Conservation (phyloP, 2,113 vertebrate species). For the Ranitomeya variabilis region DNA sequence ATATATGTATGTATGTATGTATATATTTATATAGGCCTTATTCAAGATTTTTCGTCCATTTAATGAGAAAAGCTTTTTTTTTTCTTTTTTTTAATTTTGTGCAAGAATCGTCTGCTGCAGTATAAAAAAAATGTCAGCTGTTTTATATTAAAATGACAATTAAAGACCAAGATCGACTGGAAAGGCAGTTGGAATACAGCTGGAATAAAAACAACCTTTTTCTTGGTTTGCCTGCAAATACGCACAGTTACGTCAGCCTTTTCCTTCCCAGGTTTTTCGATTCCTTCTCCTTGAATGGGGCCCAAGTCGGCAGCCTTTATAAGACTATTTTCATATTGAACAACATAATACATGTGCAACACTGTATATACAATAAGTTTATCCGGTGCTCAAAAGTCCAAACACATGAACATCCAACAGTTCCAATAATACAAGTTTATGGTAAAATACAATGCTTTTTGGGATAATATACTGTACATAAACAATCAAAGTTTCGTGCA, state of each 20-base stretch:
- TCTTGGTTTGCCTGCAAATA: constrained; percentile 69
- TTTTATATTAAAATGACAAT: constrained; percentile 77
- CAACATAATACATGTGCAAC: constrained; percentile 95
- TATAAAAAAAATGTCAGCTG: constrained; percentile 71
- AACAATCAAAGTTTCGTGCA: constrained; percentile 90
- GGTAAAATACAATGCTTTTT: constrained; percentile 85
- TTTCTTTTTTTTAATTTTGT: constrained; percentile 57
- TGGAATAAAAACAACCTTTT: constrained; percentile 66
- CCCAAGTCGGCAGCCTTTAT: constrained; percentile 86
- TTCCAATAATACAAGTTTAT: constrained; percentile 82
- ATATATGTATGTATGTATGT: constrained; percentile 68
- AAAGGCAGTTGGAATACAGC: constrained; percentile 74
- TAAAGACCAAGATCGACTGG: constrained; percentile 70
- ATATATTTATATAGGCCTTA: constrained; percentile 82
- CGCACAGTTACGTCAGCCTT: constrained; percentile 65
- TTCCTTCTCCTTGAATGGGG: constrained; percentile 77
- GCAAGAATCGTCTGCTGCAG: constrained; percentile 73
- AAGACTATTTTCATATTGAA: constrained; percentile 89
- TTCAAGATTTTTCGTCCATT: constrained; percentile 74
- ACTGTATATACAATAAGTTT: constrained; percentile 96
- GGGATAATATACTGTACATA: constrained; percentile 87
- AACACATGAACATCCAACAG: constrained; percentile 85
- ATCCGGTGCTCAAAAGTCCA: constrained; percentile 86
- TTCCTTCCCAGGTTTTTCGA: constrained; percentile 63
- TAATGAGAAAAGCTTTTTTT: constrained; percentile 69